Base-by-base conservation (phyloP, 1,140 invertebrate species). In the Eriocheir sinensis region DNA sequence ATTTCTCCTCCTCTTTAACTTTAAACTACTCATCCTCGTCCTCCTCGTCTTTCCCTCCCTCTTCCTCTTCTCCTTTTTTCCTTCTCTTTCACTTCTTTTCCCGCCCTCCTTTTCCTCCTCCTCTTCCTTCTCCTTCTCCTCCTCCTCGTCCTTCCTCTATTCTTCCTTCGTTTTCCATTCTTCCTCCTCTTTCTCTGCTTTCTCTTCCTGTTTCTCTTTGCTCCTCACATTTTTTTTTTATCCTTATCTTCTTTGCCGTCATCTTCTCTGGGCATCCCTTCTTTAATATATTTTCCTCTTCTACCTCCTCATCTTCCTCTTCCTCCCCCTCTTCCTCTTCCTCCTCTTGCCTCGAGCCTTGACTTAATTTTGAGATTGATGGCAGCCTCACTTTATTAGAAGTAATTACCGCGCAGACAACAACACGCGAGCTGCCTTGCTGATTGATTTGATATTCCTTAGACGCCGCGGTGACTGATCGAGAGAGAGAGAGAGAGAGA, bases 381-480 rank as follows among this genome's bases (percentile, higher is more conserved):
- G 72, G 34, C 89, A 72, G 60, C 21, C 44, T 27, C 53, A 27
- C 48, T 72, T n/a, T 72, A 41, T 90, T 72, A 90, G 32, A 90
- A 72, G 41, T 90, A 90, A 90, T 90, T 72, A 90, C 32, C 38
- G 21, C 32, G 89, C 21, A 90, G 89, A 90, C 44, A 48, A 72
- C 53, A 90, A 90, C 89, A 90, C 89, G 38, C 27, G 21, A 72
- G 30, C 34, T 72, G n/a, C 48, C 48, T 27, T 30, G 41, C 36
- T 90, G 32, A 72, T 90, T 90, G 60, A 90, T 90, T 72, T 36
- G 36, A 90, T 90, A 17, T 90, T 72, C 89, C 44, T 17, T 15
- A 32, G 27, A 72, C 89, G 17, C 48, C 36, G 17, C 36, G 36
- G 36, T 90, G 32, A 90, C 60, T 90, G 60, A 72, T 72, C n/a